Evolutionary conservation across 1,140 invertebrate species (phyloP).

Genomic region (Parasteatoda tepidariorum): DNA sequence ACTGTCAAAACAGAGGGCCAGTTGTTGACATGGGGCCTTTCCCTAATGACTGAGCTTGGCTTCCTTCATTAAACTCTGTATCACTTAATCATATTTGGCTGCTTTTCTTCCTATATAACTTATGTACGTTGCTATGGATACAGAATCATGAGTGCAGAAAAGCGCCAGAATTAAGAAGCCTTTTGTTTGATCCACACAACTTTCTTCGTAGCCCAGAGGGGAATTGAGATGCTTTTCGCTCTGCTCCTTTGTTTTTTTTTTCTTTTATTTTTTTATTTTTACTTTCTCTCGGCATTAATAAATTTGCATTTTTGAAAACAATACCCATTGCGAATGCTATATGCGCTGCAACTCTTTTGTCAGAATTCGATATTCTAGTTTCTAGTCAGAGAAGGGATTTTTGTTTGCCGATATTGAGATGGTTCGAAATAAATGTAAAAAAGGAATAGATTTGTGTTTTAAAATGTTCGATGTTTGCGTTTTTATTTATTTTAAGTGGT

Average conservation of each 20-base stretch:
- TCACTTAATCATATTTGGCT: conserved; percentile 56
- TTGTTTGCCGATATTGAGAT: too few species aligned
- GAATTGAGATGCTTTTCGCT: not conserved
- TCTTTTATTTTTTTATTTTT: conserved; percentile 14
- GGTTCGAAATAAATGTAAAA: too few species aligned
- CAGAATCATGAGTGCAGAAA: conserved; percentile 28
- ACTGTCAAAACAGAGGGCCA: conserved; percentile 56
- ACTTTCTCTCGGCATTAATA: not conserved
- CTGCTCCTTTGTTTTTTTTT: not conserved
- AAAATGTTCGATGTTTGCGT: too few species aligned
- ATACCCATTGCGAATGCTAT: conserved; percentile 28
- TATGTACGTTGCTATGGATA: conserved; percentile 58
- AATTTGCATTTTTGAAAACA: conserved; percentile 28
- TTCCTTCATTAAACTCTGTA: conserved; percentile 46
- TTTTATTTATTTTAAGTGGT: too few species aligned
- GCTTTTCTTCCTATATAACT: conserved; percentile 43
- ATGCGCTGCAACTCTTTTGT: not conserved
- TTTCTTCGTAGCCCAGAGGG: not conserved
- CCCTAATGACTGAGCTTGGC: conserved; percentile 45
- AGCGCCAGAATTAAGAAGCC: not conserved
- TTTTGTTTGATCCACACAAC: conserved; percentile 11
- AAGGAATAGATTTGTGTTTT: too few species aligned
- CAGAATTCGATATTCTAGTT: too few species aligned
- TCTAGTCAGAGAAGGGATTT: too few species aligned
- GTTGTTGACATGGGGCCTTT: conserved; percentile 43